Evolutionary conservation across 1,140 invertebrate species (phyloP).

Genomic region (Papilio helenus): DNA sequence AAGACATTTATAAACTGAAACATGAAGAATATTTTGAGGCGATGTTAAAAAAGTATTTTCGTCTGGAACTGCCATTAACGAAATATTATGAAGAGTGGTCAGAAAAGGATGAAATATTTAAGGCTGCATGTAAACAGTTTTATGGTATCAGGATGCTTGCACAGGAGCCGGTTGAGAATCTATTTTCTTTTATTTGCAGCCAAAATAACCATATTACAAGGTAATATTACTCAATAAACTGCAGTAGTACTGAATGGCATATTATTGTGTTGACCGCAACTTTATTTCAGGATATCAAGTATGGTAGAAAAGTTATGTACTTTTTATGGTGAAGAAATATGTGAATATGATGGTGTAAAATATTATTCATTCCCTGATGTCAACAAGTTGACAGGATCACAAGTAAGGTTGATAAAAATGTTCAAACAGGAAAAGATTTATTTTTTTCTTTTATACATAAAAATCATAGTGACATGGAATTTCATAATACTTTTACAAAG

Average conservation of each 20-base stretch:
- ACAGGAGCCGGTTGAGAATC: conserved; percentile 96
- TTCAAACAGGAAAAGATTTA: not conserved
- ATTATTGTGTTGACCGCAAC: not conserved
- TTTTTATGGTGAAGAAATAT: conserved; percentile 91
- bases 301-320: conserved; percentile 96
- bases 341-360: conserved; percentile 84
- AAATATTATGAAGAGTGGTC: conserved; percentile 91
- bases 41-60: conserved; percentile 87
- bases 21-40: conserved; percentile 65
- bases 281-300: conserved; percentile 87
- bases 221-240: conserved; percentile 75
- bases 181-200: conserved; percentile 98
- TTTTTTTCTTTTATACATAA: not conserved
- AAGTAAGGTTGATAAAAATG: conserved; percentile 53
- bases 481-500: conserved; percentile 24
- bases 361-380: conserved; percentile 94
- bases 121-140: conserved; percentile 86
- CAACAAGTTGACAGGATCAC: conserved; percentile 83
- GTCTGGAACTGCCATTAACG: conserved; percentile 87
- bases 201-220: conserved; percentile 97
- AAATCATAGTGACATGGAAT: not conserved
- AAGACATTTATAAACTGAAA: conserved; percentile 54
- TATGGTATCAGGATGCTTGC: conserved; percentile 94
- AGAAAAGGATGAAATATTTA: conserved; percentile 89
- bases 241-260: conserved; percentile 8